Base-by-base conservation (phyloP, 2,888 invertebrate species). In the Orgyia antiqua region DNA sequence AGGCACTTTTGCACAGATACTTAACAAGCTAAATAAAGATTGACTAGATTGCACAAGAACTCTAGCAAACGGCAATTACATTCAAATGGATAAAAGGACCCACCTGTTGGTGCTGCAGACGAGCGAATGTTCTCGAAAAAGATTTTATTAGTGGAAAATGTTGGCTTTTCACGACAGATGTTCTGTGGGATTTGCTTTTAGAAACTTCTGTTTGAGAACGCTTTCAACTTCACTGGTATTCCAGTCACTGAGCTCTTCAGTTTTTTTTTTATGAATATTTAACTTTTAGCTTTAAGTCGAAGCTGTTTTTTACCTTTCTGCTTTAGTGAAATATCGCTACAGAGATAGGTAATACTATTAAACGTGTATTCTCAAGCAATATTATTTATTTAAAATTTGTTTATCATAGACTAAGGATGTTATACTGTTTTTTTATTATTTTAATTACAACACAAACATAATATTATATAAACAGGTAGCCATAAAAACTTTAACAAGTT, bases 291-390 rank as follows among this genome's bases (percentile, higher is more conserved):
- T 66, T 64, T 53, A 43, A 46, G 40, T 42, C 45, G 13, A 21
- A 27, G 28, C 29, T 29, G 34, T 19, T 45, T 45, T 30, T 15
- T n/a, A n/a, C n/a, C n/a, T n/a, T n/a, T n/a, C n/a, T n/a, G 17
- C 17, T 15, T 15, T 6, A 15, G 17, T 15, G 4, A 15, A 15
- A 15, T 3, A 15, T 6, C 17, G 17, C 6, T 15, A 15, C 17
- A 15, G 3, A 6, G 3, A 6, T 6, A 15, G 20, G 15, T 24
- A 10, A 36, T 13, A 25, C 29, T 9, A 19, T 10, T 21, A 21
- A 26, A 28, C 62, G 77, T 75, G 74, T 76, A 71, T 71, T 71
- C 70, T 73, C 75, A 72, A 75, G 73, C 70, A 75, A 76, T 76
- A 34, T 27, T 27, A 23, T 20, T 13, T n/a, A 13, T 15, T n/a